Base-by-base conservation (phyloP, 2,888 invertebrate genomes). In the Mythimna albipuncta region DNA sequence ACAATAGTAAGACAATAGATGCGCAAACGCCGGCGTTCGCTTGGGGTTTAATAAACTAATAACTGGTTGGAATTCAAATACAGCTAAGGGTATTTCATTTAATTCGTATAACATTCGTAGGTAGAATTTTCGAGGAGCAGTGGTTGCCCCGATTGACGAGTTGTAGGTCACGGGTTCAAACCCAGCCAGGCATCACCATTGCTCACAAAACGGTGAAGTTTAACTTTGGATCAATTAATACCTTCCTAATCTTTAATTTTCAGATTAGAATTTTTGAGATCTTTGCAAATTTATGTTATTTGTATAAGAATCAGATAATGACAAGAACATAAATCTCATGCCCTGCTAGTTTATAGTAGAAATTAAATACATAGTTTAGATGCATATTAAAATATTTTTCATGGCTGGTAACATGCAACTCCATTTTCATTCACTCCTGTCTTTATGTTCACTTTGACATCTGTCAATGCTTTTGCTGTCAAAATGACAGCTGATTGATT, bases 381-480 rank as follows among this genome's bases (percentile, higher is more conserved):
- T 26, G 26, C 26, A 26, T 26, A 26, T 26, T 26, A 65, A 69
- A 63, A 44, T 0, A 19, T 44, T 13, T 47, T 69, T 10, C 35
- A 57, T 4, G n/a, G 11, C 16, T 75, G 71, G 75, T 71, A 75
- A 71, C 72, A 75, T 62, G 50, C 1, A 21, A 61, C 11, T 44
- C 2, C 32, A 21, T 19, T 19, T 41, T 75, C 69, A 47, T 68
- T 74, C 68, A n/a, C 7, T 50, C 21, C 32, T 10, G 21, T 41
- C 7, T 19, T 10, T 41, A 41, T 41, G 41, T 67, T n/a, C 10
- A 0, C 21, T 11, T 63, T 58, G n/a, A 41, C 41, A 62, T 3
- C 9, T 74, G 32, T 57, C 32, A 50, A 4, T 6, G 11, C 11
- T 65, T 50, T 81, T 35, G 0, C 47, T 79, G 83, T 83, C 83